Base-by-base conservation (phyloP, 2,113 vertebrate genomes). In the Blennius ocellaris region DNA sequence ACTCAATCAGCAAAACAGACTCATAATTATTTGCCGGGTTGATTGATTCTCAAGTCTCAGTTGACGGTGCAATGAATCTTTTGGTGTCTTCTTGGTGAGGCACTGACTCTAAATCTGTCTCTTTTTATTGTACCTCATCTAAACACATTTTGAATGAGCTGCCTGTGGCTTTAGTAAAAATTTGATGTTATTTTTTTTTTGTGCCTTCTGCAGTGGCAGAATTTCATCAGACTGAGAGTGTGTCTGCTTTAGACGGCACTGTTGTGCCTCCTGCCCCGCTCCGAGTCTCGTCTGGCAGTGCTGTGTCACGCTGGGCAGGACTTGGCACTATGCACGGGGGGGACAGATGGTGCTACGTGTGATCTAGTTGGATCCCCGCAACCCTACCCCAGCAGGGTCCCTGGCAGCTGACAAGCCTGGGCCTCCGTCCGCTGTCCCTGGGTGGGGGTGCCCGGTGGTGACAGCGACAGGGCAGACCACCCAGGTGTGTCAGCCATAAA, bases 271-370 rank as follows among this genome's bases (percentile, higher is more conserved):
- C 54, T 68, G 78, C 62, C 60, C 54, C 6, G 50, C 63, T 82
- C 68, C 15, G 78, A 85, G 80, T 76, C 67, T 73, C 52, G 51
- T 87, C 87, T 90, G 84, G 78, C 80, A 48, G 69, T 30, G 71
- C 43, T 47, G 45, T 66, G 78, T 76, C 74, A 59, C 54, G 50
- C 66, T 64, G 77, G 62, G 81, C 66, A 47, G 69, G 64, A 81
- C 79, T 86, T 91, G 90, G 87, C 87, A 78, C 73, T 36, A 45
- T 40, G 66, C 81, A 44, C 7, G 4, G 58, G 69, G 61, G 82
- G 62, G 73, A 77, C 90, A 85, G 89, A 89, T 91, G 87, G 87
- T 81, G 75, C 71, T 78, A 78, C 64, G 65, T 89, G 83, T 87
- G 85, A 90, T 89, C 78, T 76, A 72, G 85, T 73, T 86, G 79